These are phyloP conservation scores for Aromia moschata DNA, from an alignment of 2,888 invertebrate species.

Conservation along the genomic window DNA sequence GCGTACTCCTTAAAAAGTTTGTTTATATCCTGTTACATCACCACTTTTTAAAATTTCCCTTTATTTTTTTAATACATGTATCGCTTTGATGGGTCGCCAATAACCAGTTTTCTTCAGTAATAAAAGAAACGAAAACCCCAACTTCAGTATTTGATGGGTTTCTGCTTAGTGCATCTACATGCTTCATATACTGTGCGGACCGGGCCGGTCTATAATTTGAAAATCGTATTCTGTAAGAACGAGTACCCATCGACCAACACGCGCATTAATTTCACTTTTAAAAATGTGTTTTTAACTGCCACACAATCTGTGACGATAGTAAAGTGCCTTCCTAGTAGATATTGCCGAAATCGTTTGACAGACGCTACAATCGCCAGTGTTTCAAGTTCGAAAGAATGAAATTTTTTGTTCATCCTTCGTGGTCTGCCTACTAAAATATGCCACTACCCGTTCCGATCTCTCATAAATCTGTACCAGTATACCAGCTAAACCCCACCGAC, in stretches of 20 bases:
- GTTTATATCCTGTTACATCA: background rate
- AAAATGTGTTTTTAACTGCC: slow-evolving; percentile 31
- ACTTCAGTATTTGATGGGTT: background rate
- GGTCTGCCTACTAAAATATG: background rate
- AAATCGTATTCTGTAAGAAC: slow-evolving; percentile 5
- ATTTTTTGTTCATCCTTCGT: slow-evolving; percentile 27
- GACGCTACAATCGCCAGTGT: slow-evolving; percentile 50
- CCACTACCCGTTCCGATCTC: background rate
- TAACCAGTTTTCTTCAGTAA: slow-evolving; percentile 1
- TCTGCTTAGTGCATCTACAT: slow-evolving; percentile 3
- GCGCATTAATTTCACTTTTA: background rate
- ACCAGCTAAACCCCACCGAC: slow-evolving; percentile 41
- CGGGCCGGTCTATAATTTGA: background rate
- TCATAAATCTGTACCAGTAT: slow-evolving; percentile 44
- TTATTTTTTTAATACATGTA: background rate
- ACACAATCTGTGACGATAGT: slow-evolving; percentile 38
- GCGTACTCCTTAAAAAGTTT: slow-evolving; percentile 14
- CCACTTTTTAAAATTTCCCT: background rate
- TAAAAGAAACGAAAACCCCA: background rate
- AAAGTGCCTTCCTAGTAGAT: slow-evolving; percentile 29
- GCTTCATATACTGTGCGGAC: slow-evolving; percentile 1
- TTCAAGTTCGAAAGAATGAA: slow-evolving; percentile 49
- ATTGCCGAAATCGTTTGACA: slow-evolving; percentile 43
- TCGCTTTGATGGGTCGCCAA: background rate
- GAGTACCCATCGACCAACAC: slow-evolving; percentile 7